A percentile compares a stretch with the other conserved stretches of the same genome.
Evolutionary conservation across 2,888 invertebrate species (phyloP).

Genomic region (Mylabris sibirica): DNA sequence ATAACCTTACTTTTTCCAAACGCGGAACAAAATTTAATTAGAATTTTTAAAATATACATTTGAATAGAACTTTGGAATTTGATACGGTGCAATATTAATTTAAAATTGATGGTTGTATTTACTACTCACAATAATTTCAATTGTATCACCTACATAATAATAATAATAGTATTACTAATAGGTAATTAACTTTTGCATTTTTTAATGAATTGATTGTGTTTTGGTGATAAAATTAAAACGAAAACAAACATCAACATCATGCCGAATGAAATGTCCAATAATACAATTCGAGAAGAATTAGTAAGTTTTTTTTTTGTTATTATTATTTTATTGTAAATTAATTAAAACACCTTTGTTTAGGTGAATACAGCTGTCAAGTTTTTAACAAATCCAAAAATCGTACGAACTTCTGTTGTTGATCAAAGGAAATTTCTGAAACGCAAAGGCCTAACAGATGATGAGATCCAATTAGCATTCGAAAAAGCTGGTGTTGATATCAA

Average conservation of each 20-base stretch:
- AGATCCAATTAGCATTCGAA: slow-evolving; percentile 78
- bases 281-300: slow-evolving; percentile 38
- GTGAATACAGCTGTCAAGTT: slow-evolving; percentile 87
- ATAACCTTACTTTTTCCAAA: not conserved
- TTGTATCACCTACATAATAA: not conserved
- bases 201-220: not conserved
- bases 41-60: not conserved
- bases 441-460: slow-evolving; percentile 79
- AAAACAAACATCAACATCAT: not conserved
- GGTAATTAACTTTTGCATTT: not conserved
- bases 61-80: slow-evolving; percentile 1
- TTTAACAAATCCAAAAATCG: slow-evolving; percentile 84
- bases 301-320: slow-evolving; percentile 34
- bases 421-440: slow-evolving; percentile 80
- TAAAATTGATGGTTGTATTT: not conserved
- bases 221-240: not conserved
- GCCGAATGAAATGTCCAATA: slow-evolving; percentile 16
- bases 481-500: slow-evolving; percentile 64
- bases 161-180: no score
- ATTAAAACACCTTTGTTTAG: slow-evolving; percentile 61
- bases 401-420: slow-evolving; percentile 76
- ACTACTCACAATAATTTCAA: not conserved
- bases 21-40: not conserved
- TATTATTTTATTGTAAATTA: slow-evolving; percentile 25
- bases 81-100: slow-evolving; percentile 11